Evolutionary conservation across 2,888 invertebrate genomes (phyloP).

Genomic region (Alsophila aescularia): DNA sequence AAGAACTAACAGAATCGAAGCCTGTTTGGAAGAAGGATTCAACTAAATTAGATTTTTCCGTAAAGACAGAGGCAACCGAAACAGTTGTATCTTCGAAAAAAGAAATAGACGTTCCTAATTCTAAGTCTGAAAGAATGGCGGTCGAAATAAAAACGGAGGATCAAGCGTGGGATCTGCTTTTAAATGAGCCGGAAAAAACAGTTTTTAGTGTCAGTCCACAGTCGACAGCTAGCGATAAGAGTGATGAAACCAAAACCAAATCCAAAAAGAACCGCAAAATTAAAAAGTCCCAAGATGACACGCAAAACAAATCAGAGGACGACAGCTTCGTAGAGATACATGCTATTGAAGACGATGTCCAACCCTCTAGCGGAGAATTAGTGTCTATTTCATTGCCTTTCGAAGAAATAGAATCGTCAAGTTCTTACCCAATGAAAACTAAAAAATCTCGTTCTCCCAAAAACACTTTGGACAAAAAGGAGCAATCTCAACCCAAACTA

Average conservation of each 20-base stretch:
- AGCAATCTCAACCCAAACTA: conserved; percentile 42
- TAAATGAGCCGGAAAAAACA: conserved; percentile 63
- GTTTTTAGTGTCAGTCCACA: conserved; percentile 40
- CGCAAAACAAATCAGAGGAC: conserved; percentile 63
- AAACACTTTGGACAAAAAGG: conserved; percentile 60
- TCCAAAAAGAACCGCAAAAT: conserved; percentile 64
- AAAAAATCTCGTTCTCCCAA: conserved; percentile 65
- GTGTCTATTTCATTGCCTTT: conserved; percentile 74
- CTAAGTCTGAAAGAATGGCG: conserved; percentile 39
- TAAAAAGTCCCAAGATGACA: conserved; percentile 65
- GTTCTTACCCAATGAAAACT: conserved; percentile 56
- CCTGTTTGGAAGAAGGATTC: conserved; percentile 35
- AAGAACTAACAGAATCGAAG: conserved; percentile 17
- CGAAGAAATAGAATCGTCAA: conserved; percentile 59
- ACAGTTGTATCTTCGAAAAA: conserved; percentile 40
- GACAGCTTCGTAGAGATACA: conserved; percentile 80
- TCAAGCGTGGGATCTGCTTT: conserved; percentile 76
- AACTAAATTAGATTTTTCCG: conserved; percentile 32
- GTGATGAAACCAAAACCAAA: conserved; percentile 65
- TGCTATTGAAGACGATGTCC: conserved; percentile 72
- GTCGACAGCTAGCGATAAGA: conserved; percentile 38
- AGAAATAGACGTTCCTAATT: conserved; percentile 39
- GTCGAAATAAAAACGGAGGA: conserved; percentile 66
- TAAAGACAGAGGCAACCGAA: conserved; percentile 27
- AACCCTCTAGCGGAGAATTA: conserved; percentile 63